Base-by-base conservation (phyloP, 2,888 invertebrate genomes). In the Epinotia bilunana region DNA sequence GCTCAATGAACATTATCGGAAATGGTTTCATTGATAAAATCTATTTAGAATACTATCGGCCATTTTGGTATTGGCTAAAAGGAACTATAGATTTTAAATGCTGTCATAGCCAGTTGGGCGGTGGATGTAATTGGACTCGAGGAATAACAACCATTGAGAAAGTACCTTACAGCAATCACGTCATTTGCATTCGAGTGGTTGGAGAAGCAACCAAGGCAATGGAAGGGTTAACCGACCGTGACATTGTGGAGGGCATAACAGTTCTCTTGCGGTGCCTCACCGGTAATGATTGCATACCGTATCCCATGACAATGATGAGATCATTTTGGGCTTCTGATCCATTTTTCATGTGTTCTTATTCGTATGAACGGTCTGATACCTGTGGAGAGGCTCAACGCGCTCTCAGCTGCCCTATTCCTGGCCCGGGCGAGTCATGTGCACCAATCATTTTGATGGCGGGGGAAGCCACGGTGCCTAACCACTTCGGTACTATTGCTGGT, bases 381-480 rank as follows among this genome's bases (percentile, higher is more conserved):
- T 84, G 89, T 28, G 93, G 92, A 2, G 73, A 82, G 2, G 84
- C 85, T n/a, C 93, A 92, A 74, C 83, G 87, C 73, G 95, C 95
- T 1, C 83, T 97, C 69, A 95, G 95, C 0, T 94, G 95, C 79
- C 97, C 97, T 0, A 85, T 97, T 55, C 96, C 96, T 16, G 94
- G 95, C 0, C 95, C 95, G 53, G 95, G 95, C 77, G 91, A 91
- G 57, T 94, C 96, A 0, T 89, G 95, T n/a, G 95, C 96, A 0
- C 97, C 97, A 0, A 95, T 96, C 63, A 88, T 98, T 57, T 86
- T 97, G 64, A 97, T 98, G 84, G 97, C 97, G 18, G 98, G 98
- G 0, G 98, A 98, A 87, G 97, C 97, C 0, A 97, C 97, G 0
- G 96, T 96, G 49, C 95, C 96, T 0, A 95, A 96, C 0, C 96